Evolutionary conservation across 2,797 vertebrate species (phyloP), one percentile per base, ranked within the genome.

Genomic region (Sebastes ruberrimus): DNA sequence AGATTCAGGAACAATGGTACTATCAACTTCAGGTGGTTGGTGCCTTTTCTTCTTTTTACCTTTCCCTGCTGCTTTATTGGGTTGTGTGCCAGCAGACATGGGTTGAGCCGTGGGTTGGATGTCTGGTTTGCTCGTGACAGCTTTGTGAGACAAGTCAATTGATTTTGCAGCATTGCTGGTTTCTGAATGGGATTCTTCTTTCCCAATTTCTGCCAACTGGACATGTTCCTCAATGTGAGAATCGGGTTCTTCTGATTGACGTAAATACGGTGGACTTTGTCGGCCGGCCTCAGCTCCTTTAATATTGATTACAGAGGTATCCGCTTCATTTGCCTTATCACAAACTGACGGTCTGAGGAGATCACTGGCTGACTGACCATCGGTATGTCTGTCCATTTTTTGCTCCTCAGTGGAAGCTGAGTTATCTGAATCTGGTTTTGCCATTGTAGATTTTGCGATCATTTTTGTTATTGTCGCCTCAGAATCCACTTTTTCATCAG

Each of bases 31-130:
- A 20, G 74, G 23, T 25, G 28, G 25, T 30, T 76, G 63, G 8
- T 38, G 82, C 28, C 25, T 76, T 52, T 89, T 74, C 75, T 86
- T 91, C 71, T 89, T 85, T 63, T 56, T 81, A 6, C 59, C 56
- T 74, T 78, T 87, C 6, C 56, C 78, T 22, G 62, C 3, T 2
- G 22, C 52, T 83, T 86, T 67, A 22, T 56, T 81, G 13, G 46
- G 28, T 60, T 80, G 68, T 60, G 62, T 69, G 63, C 10, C 71
- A 2, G 42, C 38, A 77, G 74, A 32, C 9, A 14, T 9, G 3
- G 63, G 27, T 4, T 53, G 71, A 76, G 71, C 78, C 4, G 22
- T 20, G 33, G 76, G 6, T 5, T 62, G 73, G 38, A 67, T 6
- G 2, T 74, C 59, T n/a, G 64, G 42, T 76, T 81, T 69, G 42